Evolutionary conservation across 2,797 vertebrate genomes (phyloP).

Genomic region (Pseudocheirus occidentalis): DNA sequence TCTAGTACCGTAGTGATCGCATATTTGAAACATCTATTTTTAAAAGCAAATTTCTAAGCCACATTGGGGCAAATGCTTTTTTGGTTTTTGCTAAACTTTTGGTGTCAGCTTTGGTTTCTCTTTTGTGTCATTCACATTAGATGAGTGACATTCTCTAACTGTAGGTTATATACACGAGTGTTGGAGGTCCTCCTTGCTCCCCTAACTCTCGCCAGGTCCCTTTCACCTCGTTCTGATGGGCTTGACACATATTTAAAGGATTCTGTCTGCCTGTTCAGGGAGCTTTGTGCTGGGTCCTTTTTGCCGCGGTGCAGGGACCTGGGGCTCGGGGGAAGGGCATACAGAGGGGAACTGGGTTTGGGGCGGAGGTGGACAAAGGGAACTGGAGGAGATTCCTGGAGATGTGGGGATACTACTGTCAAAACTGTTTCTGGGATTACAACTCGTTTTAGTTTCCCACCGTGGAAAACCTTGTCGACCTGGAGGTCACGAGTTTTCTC

Average conservation of each 20-base stretch:
- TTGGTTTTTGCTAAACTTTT: neutral
- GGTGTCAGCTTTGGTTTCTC: slow-evolving; percentile 30
- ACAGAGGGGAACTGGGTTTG: slow-evolving; percentile 21
- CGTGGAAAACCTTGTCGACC: neutral
- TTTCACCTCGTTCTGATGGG: neutral
- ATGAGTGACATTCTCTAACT: slow-evolving; percentile 43
- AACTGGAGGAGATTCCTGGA: slow-evolving; percentile 30
- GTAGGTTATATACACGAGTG: neutral
- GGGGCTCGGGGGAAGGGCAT: slow-evolving; percentile 6
- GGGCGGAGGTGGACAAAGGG: slow-evolving; percentile 66
- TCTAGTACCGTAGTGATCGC: slow-evolving; percentile 43
- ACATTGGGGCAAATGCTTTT: neutral
- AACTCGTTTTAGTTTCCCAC: neutral
- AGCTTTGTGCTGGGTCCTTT: neutral
- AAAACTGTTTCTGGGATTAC: neutral
- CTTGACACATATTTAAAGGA: slow-evolving; percentile 4
- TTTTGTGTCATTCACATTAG: slow-evolving; percentile 43
- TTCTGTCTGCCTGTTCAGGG: neutral
- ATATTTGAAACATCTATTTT: slow-evolving; percentile 51
- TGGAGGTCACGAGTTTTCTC: neutral
- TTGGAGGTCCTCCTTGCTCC: neutral
- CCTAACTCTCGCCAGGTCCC: neutral
- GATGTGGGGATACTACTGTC: slow-evolving; percentile 65
- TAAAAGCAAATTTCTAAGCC: slow-evolving; percentile 71
- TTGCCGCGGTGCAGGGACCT: slow-evolving; percentile 28